Percentiles rank a stretch among this genome's conserved stretches.
These are phyloP conservation scores for Erebia ligea DNA, from an alignment of 2,888 invertebrate genomes.

Conservation along the genomic window DNA sequence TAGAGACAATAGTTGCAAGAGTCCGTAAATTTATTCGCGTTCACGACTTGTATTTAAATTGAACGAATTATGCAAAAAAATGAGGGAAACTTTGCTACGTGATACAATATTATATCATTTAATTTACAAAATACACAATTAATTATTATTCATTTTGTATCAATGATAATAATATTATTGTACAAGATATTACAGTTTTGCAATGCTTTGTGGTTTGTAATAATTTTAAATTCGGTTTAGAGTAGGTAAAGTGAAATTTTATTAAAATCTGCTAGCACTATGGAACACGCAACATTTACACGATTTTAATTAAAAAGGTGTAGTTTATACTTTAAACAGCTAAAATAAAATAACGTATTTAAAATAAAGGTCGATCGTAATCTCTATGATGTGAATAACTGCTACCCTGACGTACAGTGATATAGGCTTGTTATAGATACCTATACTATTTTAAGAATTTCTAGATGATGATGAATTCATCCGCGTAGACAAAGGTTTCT, in stretches of 20 bases:
- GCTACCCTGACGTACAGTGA: no score
- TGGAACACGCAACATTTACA: not conserved
- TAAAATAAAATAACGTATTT: no score
- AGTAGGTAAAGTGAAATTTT: not conserved
- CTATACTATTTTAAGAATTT: no score
- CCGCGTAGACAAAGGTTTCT: no score
- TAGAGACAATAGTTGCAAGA: conserved; percentile 27
- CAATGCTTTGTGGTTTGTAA: not conserved
- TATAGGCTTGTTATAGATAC: no score
- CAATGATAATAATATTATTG: not conserved
- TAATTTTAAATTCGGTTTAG: not conserved
- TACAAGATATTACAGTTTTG: not conserved
- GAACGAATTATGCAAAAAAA: conserved; percentile 20
- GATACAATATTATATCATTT: conserved; percentile 9
- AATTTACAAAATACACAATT: not conserved
- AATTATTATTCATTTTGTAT: not conserved
- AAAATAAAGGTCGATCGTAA: no score
- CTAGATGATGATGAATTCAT: no score
- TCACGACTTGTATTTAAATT: conserved; percentile 12
- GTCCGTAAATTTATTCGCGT: conserved; percentile 18
- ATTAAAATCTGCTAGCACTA: not conserved
- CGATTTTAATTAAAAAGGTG: not conserved
- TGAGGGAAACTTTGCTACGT: conserved; percentile 15
- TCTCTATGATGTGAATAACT: no score
- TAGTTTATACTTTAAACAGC: not conserved